Conservation (phyloP, 2,888 invertebrate genomes). For the Mellilla xanthometata region DNA sequence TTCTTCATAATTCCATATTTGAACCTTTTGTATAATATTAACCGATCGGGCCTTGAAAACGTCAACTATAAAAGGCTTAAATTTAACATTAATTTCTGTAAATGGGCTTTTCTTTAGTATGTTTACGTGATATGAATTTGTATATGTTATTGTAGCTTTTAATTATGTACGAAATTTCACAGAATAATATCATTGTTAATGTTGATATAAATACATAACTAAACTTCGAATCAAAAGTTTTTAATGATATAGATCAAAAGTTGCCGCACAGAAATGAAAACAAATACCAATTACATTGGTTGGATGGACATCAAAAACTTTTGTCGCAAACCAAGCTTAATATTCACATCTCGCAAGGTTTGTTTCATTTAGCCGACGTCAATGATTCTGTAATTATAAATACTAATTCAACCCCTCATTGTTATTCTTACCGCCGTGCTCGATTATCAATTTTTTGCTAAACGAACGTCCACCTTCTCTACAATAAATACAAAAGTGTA, state of each 20-base stretch:
- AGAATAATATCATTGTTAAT: too few species aligned
- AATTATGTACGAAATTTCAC: too few species aligned
- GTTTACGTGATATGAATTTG: too few species aligned
- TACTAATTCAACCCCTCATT: constrained; percentile 75
- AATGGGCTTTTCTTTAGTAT: too few species aligned
- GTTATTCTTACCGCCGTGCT: constrained; percentile 62
- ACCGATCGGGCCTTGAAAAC: constrained; percentile 13
- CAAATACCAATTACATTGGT: constrained; percentile 17
- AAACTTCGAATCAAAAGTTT: too few species aligned
- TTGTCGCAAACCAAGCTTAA: constrained; percentile 46
- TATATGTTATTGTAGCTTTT: too few species aligned
- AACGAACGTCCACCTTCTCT: constrained; percentile 60
- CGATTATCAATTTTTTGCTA: constrained; percentile 68
- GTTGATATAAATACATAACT: too few species aligned
- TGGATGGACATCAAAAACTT: constrained; percentile 30
- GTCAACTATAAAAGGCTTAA: neutral
- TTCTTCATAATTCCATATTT: constrained; percentile 35
- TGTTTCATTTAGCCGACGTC: constrained; percentile 62
- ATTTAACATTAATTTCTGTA: too few species aligned
- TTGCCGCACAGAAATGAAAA: constrained; percentile 7
- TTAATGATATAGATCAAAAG: neutral
- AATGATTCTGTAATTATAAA: constrained; percentile 74
- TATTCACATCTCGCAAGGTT: constrained; percentile 63
- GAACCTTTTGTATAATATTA: constrained; percentile 31
- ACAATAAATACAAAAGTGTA: constrained; percentile 41